Percentiles rank a stretch among this genome's conserved stretches.
Conservation (phyloP, 2,797 vertebrate genomes). For the Pseudomugil tenellus region DNA sequence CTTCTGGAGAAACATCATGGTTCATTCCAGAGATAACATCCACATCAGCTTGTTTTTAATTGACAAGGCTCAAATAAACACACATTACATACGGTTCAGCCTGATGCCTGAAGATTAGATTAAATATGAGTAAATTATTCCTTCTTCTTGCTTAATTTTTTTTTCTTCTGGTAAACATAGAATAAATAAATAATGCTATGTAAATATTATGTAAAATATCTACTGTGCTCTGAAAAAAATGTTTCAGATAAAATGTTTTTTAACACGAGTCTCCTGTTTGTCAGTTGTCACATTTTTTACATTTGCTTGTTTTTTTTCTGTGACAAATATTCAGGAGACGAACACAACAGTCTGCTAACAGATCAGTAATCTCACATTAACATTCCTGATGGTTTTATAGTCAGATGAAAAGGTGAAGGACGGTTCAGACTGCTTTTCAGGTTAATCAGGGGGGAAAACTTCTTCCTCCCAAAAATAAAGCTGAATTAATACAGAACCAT, state of each 20-base stretch:
- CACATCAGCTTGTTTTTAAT: neutral
- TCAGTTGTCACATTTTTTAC: constrained; percentile 6
- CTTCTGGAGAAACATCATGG: neutral
- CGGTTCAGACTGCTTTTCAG: too few species aligned
- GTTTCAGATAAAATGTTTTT: constrained; percentile 74
- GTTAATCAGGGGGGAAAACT: too few species aligned
- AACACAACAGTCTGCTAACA: neutral
- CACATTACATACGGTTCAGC: neutral
- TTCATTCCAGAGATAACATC: neutral
- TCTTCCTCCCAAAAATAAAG: too few species aligned
- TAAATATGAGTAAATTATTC: constrained; percentile 13
- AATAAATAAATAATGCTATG: constrained; percentile 56
- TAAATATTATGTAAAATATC: constrained; percentile 84
- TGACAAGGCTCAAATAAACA: constrained; percentile 9
- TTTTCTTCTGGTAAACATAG: constrained; percentile 39
- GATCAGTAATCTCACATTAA: neutral
- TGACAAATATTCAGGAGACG: neutral
- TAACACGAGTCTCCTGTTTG: constrained; percentile 50
- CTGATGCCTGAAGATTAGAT: constrained; percentile 6
- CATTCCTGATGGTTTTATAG: too few species aligned
- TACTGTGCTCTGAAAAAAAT: constrained; percentile 65
- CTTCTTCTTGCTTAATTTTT: constrained; percentile 7
- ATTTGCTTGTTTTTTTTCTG: neutral
- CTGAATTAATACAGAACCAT: too few species aligned
- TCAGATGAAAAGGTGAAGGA: too few species aligned